These are phyloP conservation scores for Menidia menidia DNA, from an alignment of 2,797 vertebrate species.

Conservation along the genomic window DNA sequence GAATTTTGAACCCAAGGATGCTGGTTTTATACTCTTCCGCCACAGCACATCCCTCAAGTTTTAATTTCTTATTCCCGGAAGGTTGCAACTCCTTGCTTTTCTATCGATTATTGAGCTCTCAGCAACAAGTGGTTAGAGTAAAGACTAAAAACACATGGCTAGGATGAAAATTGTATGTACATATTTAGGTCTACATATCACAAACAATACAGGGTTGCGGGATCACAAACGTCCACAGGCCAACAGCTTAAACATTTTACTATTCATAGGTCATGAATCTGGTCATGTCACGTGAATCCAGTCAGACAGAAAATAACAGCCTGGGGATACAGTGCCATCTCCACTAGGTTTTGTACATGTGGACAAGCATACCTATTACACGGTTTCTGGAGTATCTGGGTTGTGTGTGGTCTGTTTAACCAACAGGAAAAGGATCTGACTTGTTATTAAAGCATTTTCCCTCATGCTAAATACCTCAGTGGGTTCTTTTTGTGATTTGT, in stretches of 20 bases:
- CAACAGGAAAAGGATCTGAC: slow-evolving; percentile 20
- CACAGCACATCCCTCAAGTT: too few species aligned
- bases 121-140: neutral
- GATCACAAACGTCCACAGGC: neutral
- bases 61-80: too few species aligned
- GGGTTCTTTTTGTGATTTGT: slow-evolving; percentile 28
- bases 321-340: neutral
- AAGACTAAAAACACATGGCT: neutral
- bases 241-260: neutral
- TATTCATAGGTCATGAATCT: neutral
- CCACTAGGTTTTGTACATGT: neutral
- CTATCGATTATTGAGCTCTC: neutral
- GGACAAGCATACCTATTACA: neutral
- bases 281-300: neutral
- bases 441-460: slow-evolving; percentile 20
- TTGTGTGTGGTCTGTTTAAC: slow-evolving; percentile 19
- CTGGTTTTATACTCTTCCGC: too few species aligned
- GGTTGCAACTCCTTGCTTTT: neutral
- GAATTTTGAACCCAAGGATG: too few species aligned
- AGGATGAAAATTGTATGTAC: neutral
- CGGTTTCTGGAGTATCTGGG: neutral
- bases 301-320: neutral
- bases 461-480: slow-evolving; percentile 31
- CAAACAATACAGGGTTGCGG: neutral
- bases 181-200: neutral